These are phyloP conservation scores for Promerops cafer DNA, from an alignment of 2,113 vertebrate species.

Conservation along the genomic window DNA sequence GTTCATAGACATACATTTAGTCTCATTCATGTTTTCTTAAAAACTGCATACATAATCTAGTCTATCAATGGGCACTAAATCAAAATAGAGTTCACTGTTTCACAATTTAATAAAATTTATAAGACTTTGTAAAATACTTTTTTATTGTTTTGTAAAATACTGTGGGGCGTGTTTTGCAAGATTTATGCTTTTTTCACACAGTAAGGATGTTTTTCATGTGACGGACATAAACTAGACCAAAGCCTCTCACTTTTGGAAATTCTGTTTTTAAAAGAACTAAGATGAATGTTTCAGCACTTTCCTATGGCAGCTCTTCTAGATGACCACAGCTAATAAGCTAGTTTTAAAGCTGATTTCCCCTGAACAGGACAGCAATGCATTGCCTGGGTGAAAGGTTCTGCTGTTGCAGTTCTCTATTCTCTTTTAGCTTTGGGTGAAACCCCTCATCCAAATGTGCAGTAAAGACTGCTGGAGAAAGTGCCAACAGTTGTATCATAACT, in stretches of 20 bases:
- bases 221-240: not conserved
- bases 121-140: not conserved
- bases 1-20: not conserved
- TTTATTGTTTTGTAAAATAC: not conserved
- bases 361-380: not conserved
- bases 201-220: not conserved
- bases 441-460: not conserved
- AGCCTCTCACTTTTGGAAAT: not conserved
- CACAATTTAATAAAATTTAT: not conserved
- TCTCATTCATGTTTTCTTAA: not conserved
- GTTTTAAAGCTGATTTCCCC: not conserved
- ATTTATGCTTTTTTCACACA: not conserved
- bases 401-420: not conserved
- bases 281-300: not conserved
- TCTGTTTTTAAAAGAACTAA: not conserved
- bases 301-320: not conserved
- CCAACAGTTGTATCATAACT: not conserved
- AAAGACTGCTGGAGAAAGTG: not conserved
- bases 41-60: not conserved
- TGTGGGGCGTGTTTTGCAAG: not conserved
- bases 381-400: not conserved
- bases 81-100: not conserved
- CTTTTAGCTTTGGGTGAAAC: not conserved
- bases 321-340: not conserved
- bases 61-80: not conserved